Evolutionary conservation across 2,888 invertebrate species (phyloP).

Genomic region (Nyleta sp.): DNA sequence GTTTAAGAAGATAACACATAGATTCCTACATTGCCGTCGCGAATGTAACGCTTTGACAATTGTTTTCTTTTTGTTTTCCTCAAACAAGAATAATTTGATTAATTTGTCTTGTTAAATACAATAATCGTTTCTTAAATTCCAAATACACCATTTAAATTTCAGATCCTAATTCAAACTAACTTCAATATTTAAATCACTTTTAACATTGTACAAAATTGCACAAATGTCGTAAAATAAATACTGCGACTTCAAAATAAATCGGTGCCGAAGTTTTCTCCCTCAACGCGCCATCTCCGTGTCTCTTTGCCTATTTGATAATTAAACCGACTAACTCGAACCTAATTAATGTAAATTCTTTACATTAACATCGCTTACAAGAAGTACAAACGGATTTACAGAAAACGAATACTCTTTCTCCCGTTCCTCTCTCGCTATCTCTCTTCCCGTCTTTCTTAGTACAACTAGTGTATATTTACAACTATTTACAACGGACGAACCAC

Average conservation of each 20-base stretch:
- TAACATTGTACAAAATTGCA: too few relatives aligned
- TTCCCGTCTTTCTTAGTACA: conserved; percentile 1
- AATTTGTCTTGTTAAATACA: too few relatives aligned
- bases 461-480: conserved; percentile 55
- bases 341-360: conserved; percentile 58
- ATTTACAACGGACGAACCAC: conserved; percentile 51
- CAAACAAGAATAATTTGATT: too few relatives aligned
- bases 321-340: conserved; percentile 51
- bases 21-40: not conserved
- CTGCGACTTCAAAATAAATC: not conserved
- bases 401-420: conserved; percentile 48
- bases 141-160: not conserved
- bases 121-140: too few relatives aligned
- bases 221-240: not conserved
- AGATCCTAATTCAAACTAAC: too few relatives aligned
- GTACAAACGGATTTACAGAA: conserved; percentile 66
- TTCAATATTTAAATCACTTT: not conserved
- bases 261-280: conserved; percentile 40
- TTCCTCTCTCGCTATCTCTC: conserved; percentile 11
- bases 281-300: conserved; percentile 37
- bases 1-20: conserved; percentile 24
- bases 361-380: conserved; percentile 61
- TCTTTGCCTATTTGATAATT: conserved; percentile 20
- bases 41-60: not conserved
- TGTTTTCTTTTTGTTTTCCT: too few relatives aligned